Conservation (phyloP, 2,113 vertebrate genomes). For the Vidua chalybeata region DNA sequence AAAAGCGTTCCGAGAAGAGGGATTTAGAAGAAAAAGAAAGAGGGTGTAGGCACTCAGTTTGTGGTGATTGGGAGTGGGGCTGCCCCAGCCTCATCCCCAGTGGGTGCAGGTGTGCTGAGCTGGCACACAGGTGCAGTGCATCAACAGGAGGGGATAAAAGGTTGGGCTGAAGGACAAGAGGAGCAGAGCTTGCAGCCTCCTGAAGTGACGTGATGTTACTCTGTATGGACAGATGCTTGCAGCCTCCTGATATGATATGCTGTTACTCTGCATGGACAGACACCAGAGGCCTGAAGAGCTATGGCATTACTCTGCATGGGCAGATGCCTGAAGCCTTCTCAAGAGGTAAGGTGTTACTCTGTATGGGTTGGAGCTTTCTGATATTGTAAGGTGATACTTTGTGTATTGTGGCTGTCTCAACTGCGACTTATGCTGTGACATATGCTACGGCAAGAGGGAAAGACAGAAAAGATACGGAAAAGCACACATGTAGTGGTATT, state of each 20-base stretch:
- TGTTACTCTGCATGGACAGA: neutral
- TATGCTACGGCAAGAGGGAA: neutral
- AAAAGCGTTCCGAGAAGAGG: neutral
- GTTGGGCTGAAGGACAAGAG: neutral
- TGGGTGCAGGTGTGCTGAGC: neutral
- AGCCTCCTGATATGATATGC: neutral
- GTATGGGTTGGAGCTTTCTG: neutral
- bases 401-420: neutral
- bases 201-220: too few relatives aligned
- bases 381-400: neutral
- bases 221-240: too few relatives aligned
- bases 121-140: neutral
- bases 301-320: neutral
- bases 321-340: neutral
- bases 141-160: neutral
- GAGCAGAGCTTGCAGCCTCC: neutral
- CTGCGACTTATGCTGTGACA: neutral
- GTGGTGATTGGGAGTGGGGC: neutral
- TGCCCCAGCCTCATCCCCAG: too few relatives aligned
- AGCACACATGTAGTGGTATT: too few relatives aligned
- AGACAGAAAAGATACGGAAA: neutral
- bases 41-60: neutral
- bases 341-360: neutral
- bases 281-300: neutral
- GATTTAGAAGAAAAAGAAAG: neutral